Evolutionary conservation across 1,140 invertebrate species (phyloP), one percentile per base, ranked within the genome.

Genomic region (Drosophila nasuta): DNA sequence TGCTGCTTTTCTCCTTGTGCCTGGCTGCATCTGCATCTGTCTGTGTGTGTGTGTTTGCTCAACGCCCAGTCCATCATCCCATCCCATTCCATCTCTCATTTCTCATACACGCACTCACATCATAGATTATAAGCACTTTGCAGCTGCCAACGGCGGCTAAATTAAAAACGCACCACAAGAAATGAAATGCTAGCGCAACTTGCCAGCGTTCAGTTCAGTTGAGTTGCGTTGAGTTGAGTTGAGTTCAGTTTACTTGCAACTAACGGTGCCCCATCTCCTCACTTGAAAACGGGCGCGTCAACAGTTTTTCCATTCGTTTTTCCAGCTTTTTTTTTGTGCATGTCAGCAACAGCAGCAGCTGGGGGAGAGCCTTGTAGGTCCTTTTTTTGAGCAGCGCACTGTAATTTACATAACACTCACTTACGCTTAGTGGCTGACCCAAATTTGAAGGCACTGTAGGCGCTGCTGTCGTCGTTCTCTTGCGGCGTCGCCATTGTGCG

Each of bases 401-500:
- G 72, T 83, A 88, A 87, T 87, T 87, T 87, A 81, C 83, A 87
- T 87, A 83, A 87, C 83, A 87, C 85, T 87, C 83, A 81, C 85
- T 88, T 80, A 79, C 81, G 82, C 85, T 83, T 87, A 87, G 80
- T 89, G 85, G 66, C 76, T 87, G 83, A 87, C 83, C 83, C 70
- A 87, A 87, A 87, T 87, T 80, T 78, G 72, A 72, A 56, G 71
- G 67, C 43, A 60, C 45, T 30, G 73, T 30, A 51, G 72, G 35
- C n/a, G 11, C 4, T 41, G 33, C 33, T 25, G 59, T 11, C 49
- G 30, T 33, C 30, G 30, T 33, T 30, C 5, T 25, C 11, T 3
- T 38, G 20, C 20, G 20, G 20, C 20, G 20, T 20, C 20, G 20
- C 20, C 11, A 20, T n/a, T 15, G 43, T 57, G 43, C 13, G 45